Evolutionary conservation across 2,797 vertebrate genomes (phyloP), one percentile per base, ranked within the genome.

Genomic region (Percopsis omiscomaycus): DNA sequence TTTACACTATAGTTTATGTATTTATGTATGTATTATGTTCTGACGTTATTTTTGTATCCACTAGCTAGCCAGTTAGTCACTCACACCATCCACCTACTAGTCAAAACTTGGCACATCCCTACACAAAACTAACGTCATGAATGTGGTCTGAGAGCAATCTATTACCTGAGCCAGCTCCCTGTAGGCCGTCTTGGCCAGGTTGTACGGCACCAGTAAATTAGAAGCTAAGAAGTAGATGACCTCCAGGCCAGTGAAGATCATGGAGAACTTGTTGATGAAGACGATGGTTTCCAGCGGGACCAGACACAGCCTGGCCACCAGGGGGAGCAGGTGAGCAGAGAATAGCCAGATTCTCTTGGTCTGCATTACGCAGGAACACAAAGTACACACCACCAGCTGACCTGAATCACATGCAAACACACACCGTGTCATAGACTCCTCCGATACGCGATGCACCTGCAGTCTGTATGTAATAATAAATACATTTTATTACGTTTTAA

Each of bases 311-410:
- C 96, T 91, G 55, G 97, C 97, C 91, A 98, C 93, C 64, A 99
- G 93, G 82, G 98, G 98, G 87, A 99, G 95, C 88, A 99, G 94
- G 81, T 98, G 98, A 73, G 97, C 98, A 0, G 97, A 98, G 79
- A 99, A 99, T 1, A 99, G 94, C 98, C 98, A 99, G 77, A 98
- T 98, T 91, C 96, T 95, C 79, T 98, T 99, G 45, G 97, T 99
- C 87, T 98, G 96, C 97, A 99, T 99, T 80, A 98, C 96, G 69
- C 96, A 98, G 71, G 96, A 98, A 85, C 98, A 99, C 14, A 99
- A 91, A 0, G 96, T 98, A 67, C 97, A 99, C 13, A 99, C 96
- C 88, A 99, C 97, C 82, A 99, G 89, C 91, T 99, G 97, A 91
- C 96, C 98, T 99, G 91, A 9, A 13, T 4, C 53, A 67, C 10